Percentiles rank a stretch among this genome's conserved stretches.
These are phyloP conservation scores for Drosophila siamana DNA, from an alignment of 2,888 invertebrate species.

Conservation along the genomic window DNA sequence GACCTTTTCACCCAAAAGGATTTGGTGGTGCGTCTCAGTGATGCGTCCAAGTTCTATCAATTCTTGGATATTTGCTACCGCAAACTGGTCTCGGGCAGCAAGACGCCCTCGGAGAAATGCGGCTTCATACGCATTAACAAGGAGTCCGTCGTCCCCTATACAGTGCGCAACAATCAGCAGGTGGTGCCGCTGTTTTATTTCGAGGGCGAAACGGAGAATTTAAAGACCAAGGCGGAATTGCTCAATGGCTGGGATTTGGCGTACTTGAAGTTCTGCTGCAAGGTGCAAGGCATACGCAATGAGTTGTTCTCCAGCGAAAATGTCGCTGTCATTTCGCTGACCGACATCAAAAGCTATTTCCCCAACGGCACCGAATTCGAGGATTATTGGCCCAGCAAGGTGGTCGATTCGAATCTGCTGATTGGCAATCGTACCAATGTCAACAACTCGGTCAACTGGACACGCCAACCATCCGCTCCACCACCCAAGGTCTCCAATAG, in stretches of 20 bases:
- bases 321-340: conserved; percentile 95
- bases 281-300: conserved; percentile 96
- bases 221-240: conserved; percentile 94
- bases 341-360: conserved; percentile 95
- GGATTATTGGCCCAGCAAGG: conserved; percentile 97
- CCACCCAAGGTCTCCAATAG: conserved; percentile 85
- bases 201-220: conserved; percentile 94
- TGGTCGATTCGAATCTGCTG: conserved; percentile 92
- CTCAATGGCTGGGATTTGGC: conserved; percentile 96
- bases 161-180: conserved; percentile 92
- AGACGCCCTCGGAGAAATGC: conserved; percentile 91
- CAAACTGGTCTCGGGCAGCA: conserved; percentile 90
- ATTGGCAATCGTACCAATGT: conserved; percentile 88
- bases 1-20: conserved; percentile 95
- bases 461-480: conserved; percentile 91
- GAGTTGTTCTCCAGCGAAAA: conserved; percentile 96
- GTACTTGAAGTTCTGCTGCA: conserved; percentile 97
- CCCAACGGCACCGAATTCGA: conserved; percentile 95
- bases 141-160: conserved; percentile 97
- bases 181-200: conserved; percentile 96
- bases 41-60: conserved; percentile 95
- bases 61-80: conserved; percentile 96
- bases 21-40: conserved; percentile 93
- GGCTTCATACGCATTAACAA: conserved; percentile 96
- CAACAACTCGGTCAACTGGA: conserved; percentile 90